A percentile compares a stretch with the other conserved stretches of the same genome.
These are phyloP conservation scores for Gnathonemus longibarbis DNA, from an alignment of 2,113 vertebrate genomes.

Conservation along the genomic window DNA sequence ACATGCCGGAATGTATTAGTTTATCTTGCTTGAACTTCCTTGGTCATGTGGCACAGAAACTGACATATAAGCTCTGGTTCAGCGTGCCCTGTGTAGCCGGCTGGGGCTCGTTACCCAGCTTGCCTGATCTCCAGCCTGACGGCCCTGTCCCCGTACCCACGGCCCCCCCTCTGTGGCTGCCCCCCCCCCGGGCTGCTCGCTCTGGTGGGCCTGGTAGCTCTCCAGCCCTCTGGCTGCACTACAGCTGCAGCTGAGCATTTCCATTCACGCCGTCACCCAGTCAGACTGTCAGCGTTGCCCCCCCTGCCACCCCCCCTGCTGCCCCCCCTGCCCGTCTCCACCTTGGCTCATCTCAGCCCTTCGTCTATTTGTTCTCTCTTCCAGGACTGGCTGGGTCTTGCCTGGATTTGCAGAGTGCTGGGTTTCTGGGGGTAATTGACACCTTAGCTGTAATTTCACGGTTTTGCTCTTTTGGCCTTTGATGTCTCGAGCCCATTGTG, in stretches of 20 bases:
- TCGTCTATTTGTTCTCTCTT: conserved; percentile 58
- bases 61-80: background rate
- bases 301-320: conserved; percentile 26
- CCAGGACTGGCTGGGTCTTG: conserved; percentile 69
- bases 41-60: background rate
- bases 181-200: background rate
- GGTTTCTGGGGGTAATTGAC: conserved; percentile 76
- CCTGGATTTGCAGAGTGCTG: conserved; percentile 66
- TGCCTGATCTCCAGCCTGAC: background rate
- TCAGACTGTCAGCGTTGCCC: conserved; percentile 58
- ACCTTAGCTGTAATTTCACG: conserved; percentile 75
- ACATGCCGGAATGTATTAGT: background rate
- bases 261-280: conserved; percentile 44
- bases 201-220: conserved; percentile 2
- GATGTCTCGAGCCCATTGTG: conserved; percentile 57
- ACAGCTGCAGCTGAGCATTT: conserved; percentile 60
- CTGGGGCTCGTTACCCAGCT: background rate
- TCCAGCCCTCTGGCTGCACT: conserved; percentile 41
- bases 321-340: conserved; percentile 25
- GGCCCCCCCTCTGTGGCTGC: background rate
- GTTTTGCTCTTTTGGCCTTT: conserved; percentile 73
- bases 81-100: background rate
- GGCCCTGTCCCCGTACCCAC: background rate
- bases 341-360: conserved; percentile 27
- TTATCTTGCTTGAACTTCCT: background rate